Percentiles rank a stretch among this genome's conserved stretches.
Evolutionary conservation across 2,113 vertebrate species (phyloP).

Genomic region (Tetrao urogallus): DNA sequence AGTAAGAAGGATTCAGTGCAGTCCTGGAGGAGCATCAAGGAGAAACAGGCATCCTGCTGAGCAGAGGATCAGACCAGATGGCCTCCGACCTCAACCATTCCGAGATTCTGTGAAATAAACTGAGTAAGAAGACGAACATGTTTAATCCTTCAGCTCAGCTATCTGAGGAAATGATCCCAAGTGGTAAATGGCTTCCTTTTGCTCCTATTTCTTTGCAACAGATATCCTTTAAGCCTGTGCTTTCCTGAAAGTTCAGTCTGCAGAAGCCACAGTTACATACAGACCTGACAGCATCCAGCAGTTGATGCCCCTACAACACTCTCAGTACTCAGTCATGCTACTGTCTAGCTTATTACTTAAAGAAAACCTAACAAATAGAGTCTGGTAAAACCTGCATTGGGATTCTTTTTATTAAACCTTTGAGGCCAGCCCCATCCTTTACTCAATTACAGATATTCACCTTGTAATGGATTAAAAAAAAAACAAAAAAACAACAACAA

Average conservation of each 20-base stretch:
- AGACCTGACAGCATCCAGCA: not conserved
- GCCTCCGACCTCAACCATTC: not conserved
- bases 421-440: not conserved
- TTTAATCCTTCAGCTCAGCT: not conserved
- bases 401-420: not conserved
- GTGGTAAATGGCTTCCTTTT: not conserved
- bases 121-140: fast-evolving
- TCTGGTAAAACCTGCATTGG: not conserved
- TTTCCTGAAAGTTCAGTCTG: not conserved
- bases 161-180: not conserved
- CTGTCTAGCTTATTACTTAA: not conserved
- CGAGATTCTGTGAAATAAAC: not conserved
- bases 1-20: not conserved
- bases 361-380: not conserved
- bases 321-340: not conserved
- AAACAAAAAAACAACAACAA: not conserved
- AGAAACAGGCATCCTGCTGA: not conserved
- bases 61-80: not conserved
- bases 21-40: not conserved
- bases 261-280: not conserved
- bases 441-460: not conserved
- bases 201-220: not conserved
- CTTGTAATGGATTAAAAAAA: not conserved
- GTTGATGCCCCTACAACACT: fast-evolving
- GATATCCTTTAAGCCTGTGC: not conserved